Base-by-base conservation (phyloP, 2,888 invertebrate species). In the Orthonevra nobilis region DNA sequence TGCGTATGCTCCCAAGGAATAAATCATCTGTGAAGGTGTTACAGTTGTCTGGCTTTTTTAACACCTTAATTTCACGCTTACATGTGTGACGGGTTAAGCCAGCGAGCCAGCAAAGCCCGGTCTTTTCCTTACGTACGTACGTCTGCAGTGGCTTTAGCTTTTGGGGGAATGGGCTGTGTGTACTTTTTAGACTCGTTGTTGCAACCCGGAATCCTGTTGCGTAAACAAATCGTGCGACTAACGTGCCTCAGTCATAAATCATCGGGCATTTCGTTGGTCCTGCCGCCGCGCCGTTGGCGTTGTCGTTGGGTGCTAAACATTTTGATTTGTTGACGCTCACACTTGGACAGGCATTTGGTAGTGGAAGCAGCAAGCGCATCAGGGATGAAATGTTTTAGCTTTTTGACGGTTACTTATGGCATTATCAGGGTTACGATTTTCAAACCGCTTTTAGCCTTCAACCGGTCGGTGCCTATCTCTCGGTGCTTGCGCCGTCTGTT, bases 11-110 rank as follows among this genome's bases (percentile, higher is more conserved):
- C 19, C 28, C 38, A 61, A 56, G 68, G 79, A 79, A 79, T 79
- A 79, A 79, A 73, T 79, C 79, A 79, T 79, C 79, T 79, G 73
- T 79, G 79, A 79, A 79, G 79, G 79, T 79, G 79, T 79, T 79
- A 79, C 79, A 73, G 79, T 79, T 79, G 79, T 79, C 79, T 79
- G 79, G 79, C 61, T 79, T 79, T 79, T 79, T 79, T 79, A 79
- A 79, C 79, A 79, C 79, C 79, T 79, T 79, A 79, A 79, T 79
- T 79, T 79, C 77, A 70, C 79, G 79, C 66, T 79, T 68, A 79
- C 73, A 79, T 79, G 66, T 79, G 77, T 72, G 77, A 79, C 42
- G 73, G 79, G 66, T 68, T 72, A 79, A 68, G 66, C 73, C 14
- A 9, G 12, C 17, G n/a, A 5, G 26, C 32, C 15, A 42, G 60